These are phyloP conservation scores for Hydrocynus forskahlii DNA, from an alignment of 2,797 vertebrate genomes.

Conservation along the genomic window DNA sequence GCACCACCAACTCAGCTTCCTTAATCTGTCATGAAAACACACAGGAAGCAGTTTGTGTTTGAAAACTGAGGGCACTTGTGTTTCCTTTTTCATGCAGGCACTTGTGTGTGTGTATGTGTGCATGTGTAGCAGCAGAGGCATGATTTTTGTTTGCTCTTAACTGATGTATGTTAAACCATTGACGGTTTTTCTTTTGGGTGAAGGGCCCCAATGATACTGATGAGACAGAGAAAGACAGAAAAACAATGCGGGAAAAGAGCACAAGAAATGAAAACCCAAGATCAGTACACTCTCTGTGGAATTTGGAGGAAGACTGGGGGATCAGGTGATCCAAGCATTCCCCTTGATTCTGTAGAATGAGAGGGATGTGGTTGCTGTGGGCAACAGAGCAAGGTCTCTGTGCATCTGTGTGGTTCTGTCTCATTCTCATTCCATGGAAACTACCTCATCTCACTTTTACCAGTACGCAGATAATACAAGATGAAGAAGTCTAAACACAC, in stretches of 20 bases:
- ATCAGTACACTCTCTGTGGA: slow-evolving; percentile 67
- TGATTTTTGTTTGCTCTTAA: slow-evolving; percentile 70
- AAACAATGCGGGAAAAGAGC: background rate
- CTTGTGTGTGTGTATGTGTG: slow-evolving; percentile 47
- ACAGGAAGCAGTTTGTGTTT: slow-evolving; percentile 55
- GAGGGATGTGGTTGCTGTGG: slow-evolving; percentile 67
- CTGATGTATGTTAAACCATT: slow-evolving; percentile 66
- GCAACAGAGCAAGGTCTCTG: slow-evolving; percentile 56
- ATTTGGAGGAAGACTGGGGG: slow-evolving; percentile 66
- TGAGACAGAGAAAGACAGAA: slow-evolving; percentile 27
- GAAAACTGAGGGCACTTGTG: slow-evolving; percentile 40
- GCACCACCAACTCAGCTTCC: slow-evolving; percentile 44
- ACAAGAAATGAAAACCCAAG: slow-evolving; percentile 25
- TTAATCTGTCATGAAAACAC: slow-evolving; percentile 57
- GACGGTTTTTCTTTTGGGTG: slow-evolving; percentile 63
- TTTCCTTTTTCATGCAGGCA: slow-evolving; percentile 52
- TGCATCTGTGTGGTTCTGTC: slow-evolving; percentile 62
- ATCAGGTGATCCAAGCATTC: slow-evolving; percentile 72
- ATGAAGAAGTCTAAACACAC: slow-evolving; percentile 23
- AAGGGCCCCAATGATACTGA: slow-evolving; percentile 30
- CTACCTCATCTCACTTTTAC: slow-evolving; percentile 11
- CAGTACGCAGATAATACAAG: slow-evolving; percentile 43
- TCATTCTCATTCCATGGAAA: slow-evolving; percentile 53
- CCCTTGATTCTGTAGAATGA: slow-evolving; percentile 66
- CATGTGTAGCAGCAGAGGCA: slow-evolving; percentile 62